Percentiles rank a stretch among this genome's conserved stretches.
phyloP scores from a whole-genome alignment of 2,797 vertebrate species.

The Dryobates pubescens region DNA sequence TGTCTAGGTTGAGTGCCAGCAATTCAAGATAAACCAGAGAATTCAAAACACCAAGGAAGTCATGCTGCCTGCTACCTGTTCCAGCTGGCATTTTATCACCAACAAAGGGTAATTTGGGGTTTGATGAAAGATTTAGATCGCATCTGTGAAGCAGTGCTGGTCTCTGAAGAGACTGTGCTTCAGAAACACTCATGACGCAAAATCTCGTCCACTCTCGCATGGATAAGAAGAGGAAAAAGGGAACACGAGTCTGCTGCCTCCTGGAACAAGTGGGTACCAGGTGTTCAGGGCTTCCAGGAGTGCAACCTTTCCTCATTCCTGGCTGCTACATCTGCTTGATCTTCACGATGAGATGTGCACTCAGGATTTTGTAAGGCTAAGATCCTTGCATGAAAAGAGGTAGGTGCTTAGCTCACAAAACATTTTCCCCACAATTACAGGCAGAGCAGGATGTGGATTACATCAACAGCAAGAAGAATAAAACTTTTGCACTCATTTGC shows the following conservation, averaged over 20 bases:
- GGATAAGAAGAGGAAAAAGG: neutral
- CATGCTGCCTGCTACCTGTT: conserved; percentile 18
- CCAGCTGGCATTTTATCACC: conserved; percentile 19
- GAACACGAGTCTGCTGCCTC: neutral
- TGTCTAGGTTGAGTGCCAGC: neutral
- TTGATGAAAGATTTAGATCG: neutral
- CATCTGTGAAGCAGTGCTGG: neutral
- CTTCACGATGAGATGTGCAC: neutral
- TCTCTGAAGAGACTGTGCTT: neutral
- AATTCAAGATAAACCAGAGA: conserved; percentile 6
- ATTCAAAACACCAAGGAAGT: neutral
- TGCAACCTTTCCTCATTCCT: neutral
- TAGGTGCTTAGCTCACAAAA: neutral
- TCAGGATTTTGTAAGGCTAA: neutral
- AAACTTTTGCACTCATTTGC: neutral
- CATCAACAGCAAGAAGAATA: neutral
- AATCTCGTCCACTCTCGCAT: neutral
- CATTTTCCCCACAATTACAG: neutral
- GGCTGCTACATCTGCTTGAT: neutral
- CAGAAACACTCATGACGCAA: neutral
- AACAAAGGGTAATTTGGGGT: conserved; percentile 15
- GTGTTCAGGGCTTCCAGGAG: neutral
- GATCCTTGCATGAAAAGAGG: neutral
- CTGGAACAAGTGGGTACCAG: neutral
- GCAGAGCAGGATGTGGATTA: neutral